phyloP scores from a whole-genome alignment of 2,888 invertebrate species.

The Caradrina kadenii region DNA sequence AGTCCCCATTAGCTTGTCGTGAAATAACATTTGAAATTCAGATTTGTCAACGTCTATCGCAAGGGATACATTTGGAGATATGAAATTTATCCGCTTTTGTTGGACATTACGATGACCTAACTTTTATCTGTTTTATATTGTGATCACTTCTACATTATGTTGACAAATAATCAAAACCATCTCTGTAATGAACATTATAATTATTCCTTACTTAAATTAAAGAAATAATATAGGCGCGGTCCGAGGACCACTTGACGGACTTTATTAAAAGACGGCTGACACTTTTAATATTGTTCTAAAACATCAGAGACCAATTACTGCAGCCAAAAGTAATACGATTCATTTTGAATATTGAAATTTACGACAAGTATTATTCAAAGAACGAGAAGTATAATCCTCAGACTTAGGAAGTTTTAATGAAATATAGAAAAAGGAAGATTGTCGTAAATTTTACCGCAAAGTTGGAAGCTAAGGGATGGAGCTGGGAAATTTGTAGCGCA shows the following conservation, averaged over 20 bases:
- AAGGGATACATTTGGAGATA: conserved; percentile 45
- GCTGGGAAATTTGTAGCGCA: conserved; percentile 56
- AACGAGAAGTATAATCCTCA: conserved; percentile 71
- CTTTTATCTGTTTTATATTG: conserved; percentile 42
- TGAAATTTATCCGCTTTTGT: conserved; percentile 42
- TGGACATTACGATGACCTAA: conserved; percentile 22
- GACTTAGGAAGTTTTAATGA: conserved; percentile 77
- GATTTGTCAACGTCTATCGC: conserved; percentile 50
- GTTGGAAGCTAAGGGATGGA: conserved; percentile 62
- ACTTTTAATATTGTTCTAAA: conserved; percentile 59
- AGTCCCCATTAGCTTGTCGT: conserved; percentile 33
- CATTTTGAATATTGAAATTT: conserved; percentile 66
- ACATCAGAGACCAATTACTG: conserved; percentile 61
- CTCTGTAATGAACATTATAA: conserved; percentile 17
- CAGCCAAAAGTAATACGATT: conserved; percentile 59
- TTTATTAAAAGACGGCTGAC: conserved; percentile 59
- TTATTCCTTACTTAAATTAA: conserved; percentile 30
- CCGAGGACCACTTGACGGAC: conserved; percentile 40
- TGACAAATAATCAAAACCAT: conserved; percentile 7
- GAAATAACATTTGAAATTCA: conserved; percentile 58
- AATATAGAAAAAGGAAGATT: conserved; percentile 74
- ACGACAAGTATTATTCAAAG: conserved; percentile 69
- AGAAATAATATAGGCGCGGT: conserved; percentile 25
- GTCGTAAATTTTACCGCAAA: conserved; percentile 72
- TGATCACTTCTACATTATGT: conserved; percentile 5